These are phyloP conservation scores for Spizaetus ornatus DNA, from an alignment of 2,113 vertebrate species.

Conservation along the genomic window DNA sequence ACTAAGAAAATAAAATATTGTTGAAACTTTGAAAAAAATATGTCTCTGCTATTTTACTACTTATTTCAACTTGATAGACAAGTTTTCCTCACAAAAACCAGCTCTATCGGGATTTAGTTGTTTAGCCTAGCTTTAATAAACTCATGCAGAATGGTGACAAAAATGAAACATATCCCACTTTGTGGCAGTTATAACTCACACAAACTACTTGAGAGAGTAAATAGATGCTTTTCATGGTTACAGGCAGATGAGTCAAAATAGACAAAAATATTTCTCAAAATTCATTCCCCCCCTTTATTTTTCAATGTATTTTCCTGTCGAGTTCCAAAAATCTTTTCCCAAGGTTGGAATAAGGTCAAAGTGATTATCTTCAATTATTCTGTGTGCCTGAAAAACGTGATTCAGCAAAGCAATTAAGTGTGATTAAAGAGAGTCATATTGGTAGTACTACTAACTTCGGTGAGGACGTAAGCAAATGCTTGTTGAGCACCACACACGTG, in stretches of 20 bases:
- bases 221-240: neutral
- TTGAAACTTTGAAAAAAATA: neutral
- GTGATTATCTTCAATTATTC: neutral
- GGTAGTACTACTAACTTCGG: neutral
- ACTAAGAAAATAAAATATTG: neutral
- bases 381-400: neutral
- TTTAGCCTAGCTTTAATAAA: neutral
- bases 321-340: neutral
- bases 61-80: neutral
- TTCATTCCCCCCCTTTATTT: neutral
- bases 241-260: neutral
- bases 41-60: neutral
- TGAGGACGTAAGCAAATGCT: neutral
- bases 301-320: neutral
- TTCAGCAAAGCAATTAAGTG: neutral
- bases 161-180: neutral
- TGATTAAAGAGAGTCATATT: neutral
- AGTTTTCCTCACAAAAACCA: neutral
- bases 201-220: neutral
- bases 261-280: neutral
- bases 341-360: neutral
- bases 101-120: neutral
- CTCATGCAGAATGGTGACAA: neutral
- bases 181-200: neutral
- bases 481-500: accelerated